Evolutionary conservation across 2,888 invertebrate species (phyloP).

Genomic region (Teleiodes luculella): DNA sequence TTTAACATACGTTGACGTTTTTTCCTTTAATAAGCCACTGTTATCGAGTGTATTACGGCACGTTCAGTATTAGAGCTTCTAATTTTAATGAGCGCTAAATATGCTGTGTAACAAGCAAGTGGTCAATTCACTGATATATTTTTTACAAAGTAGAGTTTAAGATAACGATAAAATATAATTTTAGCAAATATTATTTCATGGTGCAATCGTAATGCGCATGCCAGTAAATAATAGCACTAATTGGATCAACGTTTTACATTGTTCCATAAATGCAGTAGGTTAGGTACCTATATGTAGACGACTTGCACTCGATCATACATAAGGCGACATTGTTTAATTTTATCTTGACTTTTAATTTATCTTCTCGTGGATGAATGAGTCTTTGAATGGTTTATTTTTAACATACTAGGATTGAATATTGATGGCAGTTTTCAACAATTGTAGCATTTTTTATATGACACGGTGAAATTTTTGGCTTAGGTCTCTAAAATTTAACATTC

Average conservation of each 20-base stretch:
- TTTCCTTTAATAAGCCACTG: no score
- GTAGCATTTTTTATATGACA: no score
- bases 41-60: no score
- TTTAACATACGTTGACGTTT: conserved; percentile 1
- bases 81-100: not conserved
- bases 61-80: conserved; percentile 5
- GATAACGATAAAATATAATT: not conserved
- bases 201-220: conserved; percentile 2
- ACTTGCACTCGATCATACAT: no score
- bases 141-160: no score
- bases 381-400: not conserved
- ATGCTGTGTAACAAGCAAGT: not conserved
- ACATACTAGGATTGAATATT: no score
- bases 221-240: not conserved
- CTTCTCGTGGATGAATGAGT: not conserved
- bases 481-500: no score
- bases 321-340: not conserved
- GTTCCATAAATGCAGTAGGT: not conserved
- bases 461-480: no score
- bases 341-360: not conserved
- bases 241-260: not conserved
- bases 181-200: not conserved
- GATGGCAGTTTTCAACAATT: no score
- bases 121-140: no score
- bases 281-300: no score